Evolutionary conservation across 2,888 invertebrate species (phyloP), one percentile per base, ranked within the genome.

Genomic region (Nasonia oneida): DNA sequence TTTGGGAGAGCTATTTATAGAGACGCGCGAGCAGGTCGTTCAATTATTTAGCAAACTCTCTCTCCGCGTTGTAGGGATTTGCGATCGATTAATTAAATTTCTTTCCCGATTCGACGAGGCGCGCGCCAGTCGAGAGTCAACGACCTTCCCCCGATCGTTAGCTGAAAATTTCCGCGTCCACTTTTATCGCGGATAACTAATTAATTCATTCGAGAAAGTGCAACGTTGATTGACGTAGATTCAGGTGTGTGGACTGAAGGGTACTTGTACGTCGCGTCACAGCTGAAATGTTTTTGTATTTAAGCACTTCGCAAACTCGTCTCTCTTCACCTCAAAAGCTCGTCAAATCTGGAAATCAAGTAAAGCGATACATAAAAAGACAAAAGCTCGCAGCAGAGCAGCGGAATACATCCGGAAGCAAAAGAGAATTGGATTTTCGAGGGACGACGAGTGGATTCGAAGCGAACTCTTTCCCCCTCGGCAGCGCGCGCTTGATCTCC

Each of bases 381-480:
- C 81, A 81, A 64, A 61, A 18, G 61, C 61, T n/a, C 10, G 57
- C 53, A 53, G 53, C 53, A 53, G 14, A 37, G n/a, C 64, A 33
- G 23, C 71, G 5, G 67, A 70, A 84, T 75, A 80, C 75, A 80
- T 80, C 76, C 76, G 81, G 76, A 85, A 85, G 81, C 71, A 81
- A 77, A 47, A 81, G 85, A 81, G 81, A 76, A 81, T 76, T 80
- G 81, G 76, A 81, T 85, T 85, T 81, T 80, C 81, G 71, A 81
- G 83, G 81, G 83, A 83, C 75, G 75, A 42, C 84, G 75, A 80
- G 80, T 80, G 80, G 84, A 76, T 80, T 80, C 70, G 84, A 80
- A 80, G 84, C 70, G 57, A 80, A 75, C 67, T 80, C 37, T 50
- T 74, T 37, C 15, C 61, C n/a, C 78, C 57, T 8, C 6, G n/a